Evolutionary conservation across 2,888 invertebrate species (phyloP).

Genomic region (Drosophila dives): DNA sequence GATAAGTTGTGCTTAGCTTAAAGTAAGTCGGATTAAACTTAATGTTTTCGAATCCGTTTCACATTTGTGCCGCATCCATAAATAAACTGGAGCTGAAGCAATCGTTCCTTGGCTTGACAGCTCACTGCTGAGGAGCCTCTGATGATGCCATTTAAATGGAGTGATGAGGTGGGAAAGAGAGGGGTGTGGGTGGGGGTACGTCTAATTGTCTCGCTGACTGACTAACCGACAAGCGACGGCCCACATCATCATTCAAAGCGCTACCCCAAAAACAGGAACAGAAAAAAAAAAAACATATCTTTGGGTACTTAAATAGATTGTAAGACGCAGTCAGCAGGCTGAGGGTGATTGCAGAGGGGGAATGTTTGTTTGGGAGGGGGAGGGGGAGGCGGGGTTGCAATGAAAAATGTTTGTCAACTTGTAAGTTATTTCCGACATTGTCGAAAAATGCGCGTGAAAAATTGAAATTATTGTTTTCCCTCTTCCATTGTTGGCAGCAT

Average conservation of each 20-base stretch:
- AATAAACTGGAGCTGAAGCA: slow-evolving; percentile 12
- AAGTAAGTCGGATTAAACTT: background rate
- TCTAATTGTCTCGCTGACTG: slow-evolving; percentile 46
- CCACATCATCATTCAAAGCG: slow-evolving; percentile 52
- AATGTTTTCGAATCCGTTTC: background rate
- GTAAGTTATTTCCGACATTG: slow-evolving; percentile 72
- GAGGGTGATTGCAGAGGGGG: background rate
- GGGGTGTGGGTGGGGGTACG: background rate
- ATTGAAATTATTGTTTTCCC: slow-evolving; percentile 66
- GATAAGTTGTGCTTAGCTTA: background rate
- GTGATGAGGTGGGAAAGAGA: background rate
- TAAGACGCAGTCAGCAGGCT: background rate
- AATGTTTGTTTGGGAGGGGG: background rate
- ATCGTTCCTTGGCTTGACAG: slow-evolving; percentile 14
- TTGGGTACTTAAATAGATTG: slow-evolving; percentile 39
- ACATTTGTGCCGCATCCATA: slow-evolving; percentile 4
- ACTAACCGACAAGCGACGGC: slow-evolving; percentile 41
- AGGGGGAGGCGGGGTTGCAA: background rate
- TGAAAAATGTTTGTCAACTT: slow-evolving; percentile 74
- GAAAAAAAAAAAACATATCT: slow-evolving; percentile 17
- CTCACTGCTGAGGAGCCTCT: background rate
- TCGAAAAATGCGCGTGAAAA: slow-evolving; percentile 69
- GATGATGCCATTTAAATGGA: background rate
- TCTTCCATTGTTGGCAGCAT: slow-evolving; percentile 33
- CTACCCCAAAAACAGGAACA: background rate